These are phyloP conservation scores for Hyposmocoma kahamanoa DNA, from an alignment of 1,140 invertebrate species.

Conservation along the genomic window DNA sequence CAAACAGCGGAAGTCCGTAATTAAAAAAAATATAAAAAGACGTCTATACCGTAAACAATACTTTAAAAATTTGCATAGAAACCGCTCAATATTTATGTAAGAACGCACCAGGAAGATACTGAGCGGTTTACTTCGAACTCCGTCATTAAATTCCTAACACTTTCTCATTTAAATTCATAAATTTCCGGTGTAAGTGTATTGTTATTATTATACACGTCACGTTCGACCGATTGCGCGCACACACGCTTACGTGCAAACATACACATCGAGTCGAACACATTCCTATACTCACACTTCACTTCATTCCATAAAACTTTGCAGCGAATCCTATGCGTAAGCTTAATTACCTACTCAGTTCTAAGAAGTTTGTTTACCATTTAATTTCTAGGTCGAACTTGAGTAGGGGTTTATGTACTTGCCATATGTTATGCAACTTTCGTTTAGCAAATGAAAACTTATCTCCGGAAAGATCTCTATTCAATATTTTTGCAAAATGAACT, in stretches of 20 bases:
- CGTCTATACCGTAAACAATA: no score
- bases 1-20: no score
- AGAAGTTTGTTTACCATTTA: background rate
- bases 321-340: background rate
- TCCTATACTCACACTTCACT: background rate
- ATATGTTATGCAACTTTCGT: constrained; percentile 13
- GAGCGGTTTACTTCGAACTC: constrained; percentile 61
- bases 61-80: no score
- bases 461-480: constrained; percentile 43
- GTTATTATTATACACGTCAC: constrained; percentile 45
- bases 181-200: constrained; percentile 65
- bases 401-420: constrained; percentile 11
- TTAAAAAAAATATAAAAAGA: no score
- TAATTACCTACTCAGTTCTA: background rate
- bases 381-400: constrained; percentile 16
- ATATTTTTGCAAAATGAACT: constrained; percentile 44
- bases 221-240: constrained; percentile 54
- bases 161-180: constrained; percentile 73
- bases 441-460: constrained; percentile 19
- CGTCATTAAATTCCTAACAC: constrained; percentile 70
- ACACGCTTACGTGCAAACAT: constrained; percentile 40
- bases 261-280: constrained; percentile 11
- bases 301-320: background rate
- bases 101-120: no score
- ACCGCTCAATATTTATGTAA: no score